Evolutionary conservation across 2,888 invertebrate genomes (phyloP), one percentile per base, ranked within the genome.

Genomic region (Drosophila setosimentum): DNA sequence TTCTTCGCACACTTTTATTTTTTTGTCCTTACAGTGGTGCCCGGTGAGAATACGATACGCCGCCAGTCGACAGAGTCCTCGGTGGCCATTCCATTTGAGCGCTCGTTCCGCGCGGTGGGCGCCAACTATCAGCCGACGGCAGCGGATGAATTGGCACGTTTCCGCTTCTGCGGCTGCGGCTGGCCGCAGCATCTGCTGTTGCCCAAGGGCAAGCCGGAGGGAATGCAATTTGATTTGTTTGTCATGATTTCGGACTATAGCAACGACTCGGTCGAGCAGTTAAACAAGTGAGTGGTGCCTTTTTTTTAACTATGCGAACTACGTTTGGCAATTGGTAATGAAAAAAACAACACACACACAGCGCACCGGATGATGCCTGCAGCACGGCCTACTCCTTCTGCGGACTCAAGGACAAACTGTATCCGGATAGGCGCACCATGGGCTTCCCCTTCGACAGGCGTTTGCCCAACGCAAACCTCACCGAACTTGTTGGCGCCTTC

Each of bases 121-220:
- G 89, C 91, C 0, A 93, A 91, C 29, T 93, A 95, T 16, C 95
- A 96, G 0, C 93, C 93, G 0, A 88, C 76, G 3, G 83, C 81
- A 11, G 92, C 94, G 0, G 93, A 92, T 3, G 91, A 93, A 3
- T 93, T 94, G 0, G 94, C 94, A 0, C 92, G 93, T 60, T 96
- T 96, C 93, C 96, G 96, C 93, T 97, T 96, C 94, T 98, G 97
- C 93, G 97, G 97, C 71, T 98, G 97, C 87, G 97, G 97, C 59
- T 97, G 97, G 97, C 97, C 97, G 0, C 95, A 97, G 72, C 97
- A 97, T 92, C 94, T 97, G 95, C 94, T 97, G 8, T 80, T 97
- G 40, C 96, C 97, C 0, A 96, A 95, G 92, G 97, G 97, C 5
- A 95, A 92, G 6, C 88, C 94, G 0, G 94, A 94, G 68, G 97